Base-by-base conservation (phyloP, 2,797 vertebrate species). In the Atherinosoma microstoma region DNA sequence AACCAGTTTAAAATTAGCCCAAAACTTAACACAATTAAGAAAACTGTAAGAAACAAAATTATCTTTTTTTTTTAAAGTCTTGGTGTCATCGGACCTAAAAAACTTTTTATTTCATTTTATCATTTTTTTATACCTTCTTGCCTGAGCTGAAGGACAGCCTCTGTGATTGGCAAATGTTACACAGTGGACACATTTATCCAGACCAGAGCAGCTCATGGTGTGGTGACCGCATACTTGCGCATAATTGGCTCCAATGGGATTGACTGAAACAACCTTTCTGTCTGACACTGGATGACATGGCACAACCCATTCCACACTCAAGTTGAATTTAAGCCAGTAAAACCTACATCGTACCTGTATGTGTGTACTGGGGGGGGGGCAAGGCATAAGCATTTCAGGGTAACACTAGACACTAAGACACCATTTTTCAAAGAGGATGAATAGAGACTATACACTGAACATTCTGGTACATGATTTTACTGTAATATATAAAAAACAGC, bases 221-320 rank as follows among this genome's bases (percentile, higher is more conserved):
- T 34, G 64, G 35, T 3, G 58, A 68, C 42, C 62, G 22, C 42
- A 71, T 78, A 64, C 68, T 47, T 78, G 67, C 62, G 22, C 47
- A 71, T 80, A 64, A 66, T 56, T 78, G 67, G 87, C 74, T 88
- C 76, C 64, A 1, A 15, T 61, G 81, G 86, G 80, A 88, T 24
- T 22, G 32, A 72, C 73, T 54, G 59, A 65, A 65, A 63, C 67
- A 71, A 70, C 82, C 68, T 76, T 82, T 49, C 70, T 60, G 54
- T 72, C 79, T 83, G 84, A 89, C 86, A 83, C 67, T 42, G 7
- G 57, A 65, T 58, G 76, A 79, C 82, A 76, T 18, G 59, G 51
- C 75, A 60, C 67, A 73, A 58, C 60, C 71, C 61, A 40, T 4
- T 58, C 68, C 47, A 70, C 45, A 4, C 56, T 62, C 40, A 1